A percentile compares a stretch with the other conserved stretches of the same genome.
phyloP scores from a whole-genome alignment of 92 coral and sea anemone species.

The Bergia puertoricense region DNA sequence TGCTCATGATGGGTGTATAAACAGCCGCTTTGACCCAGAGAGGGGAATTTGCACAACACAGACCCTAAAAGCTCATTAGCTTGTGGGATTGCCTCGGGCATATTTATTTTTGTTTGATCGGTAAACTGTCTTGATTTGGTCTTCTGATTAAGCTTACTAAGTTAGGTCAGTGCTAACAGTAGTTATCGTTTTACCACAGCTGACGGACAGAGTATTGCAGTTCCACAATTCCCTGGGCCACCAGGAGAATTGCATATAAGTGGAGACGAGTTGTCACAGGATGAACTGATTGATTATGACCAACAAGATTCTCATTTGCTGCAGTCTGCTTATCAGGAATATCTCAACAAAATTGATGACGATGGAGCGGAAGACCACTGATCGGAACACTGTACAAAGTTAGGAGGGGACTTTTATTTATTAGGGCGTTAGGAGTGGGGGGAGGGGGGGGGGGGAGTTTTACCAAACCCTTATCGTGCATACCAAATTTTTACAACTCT shows the following conservation, averaged over 20 bases:
- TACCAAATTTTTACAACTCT: too few species aligned
- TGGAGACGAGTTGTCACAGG: constrained; percentile 65
- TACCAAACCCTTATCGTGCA: background rate
- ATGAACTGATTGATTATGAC: constrained; percentile 76
- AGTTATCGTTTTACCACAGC: constrained; percentile 1
- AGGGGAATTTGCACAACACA: too few species aligned
- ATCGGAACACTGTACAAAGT: background rate
- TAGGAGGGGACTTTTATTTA: background rate
- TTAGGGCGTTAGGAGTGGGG: background rate
- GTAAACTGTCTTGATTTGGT: too few species aligned
- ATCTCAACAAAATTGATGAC: constrained; percentile 58
- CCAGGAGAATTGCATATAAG: background rate
- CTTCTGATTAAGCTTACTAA: background rate
- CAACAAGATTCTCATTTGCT: constrained; percentile 57
- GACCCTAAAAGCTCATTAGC: too few species aligned
- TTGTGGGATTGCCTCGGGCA: too few species aligned
- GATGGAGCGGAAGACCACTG: constrained; percentile 46
- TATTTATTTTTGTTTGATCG: too few species aligned
- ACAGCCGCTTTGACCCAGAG: too few species aligned
- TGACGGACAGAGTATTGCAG: constrained; percentile 7
- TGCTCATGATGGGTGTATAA: too few species aligned
- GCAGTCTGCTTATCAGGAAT: constrained; percentile 75
- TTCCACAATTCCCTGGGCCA: constrained; percentile 29
- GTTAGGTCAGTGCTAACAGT: background rate
- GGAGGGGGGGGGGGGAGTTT: background rate